Evolutionary conservation across 2,888 invertebrate species (phyloP).

Genomic region (Monochamus alternatus): DNA sequence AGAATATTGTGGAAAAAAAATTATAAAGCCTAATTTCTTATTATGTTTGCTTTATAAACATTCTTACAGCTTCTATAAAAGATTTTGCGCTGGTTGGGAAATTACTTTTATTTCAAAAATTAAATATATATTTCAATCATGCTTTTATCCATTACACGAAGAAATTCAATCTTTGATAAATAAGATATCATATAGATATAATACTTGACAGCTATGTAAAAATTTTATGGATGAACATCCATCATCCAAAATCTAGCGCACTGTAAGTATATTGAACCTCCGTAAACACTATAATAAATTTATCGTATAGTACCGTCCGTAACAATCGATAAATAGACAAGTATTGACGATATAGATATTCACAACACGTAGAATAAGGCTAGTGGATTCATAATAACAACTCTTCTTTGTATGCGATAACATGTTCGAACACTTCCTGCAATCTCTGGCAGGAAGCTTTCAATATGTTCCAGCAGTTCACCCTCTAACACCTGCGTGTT

Average conservation of each 20-base stretch:
- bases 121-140: too few relatives aligned
- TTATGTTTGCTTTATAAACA: too few relatives aligned
- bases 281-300: not conserved
- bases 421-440: slow-evolving; percentile 45
- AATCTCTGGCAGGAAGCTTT: slow-evolving; percentile 47
- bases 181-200: too few relatives aligned
- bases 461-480: slow-evolving; percentile 43
- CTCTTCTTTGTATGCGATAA: slow-evolving; percentile 41
- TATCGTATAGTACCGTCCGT: not conserved
- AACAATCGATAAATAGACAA: not conserved
- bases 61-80: too few relatives aligned
- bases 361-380: slow-evolving; percentile 13
- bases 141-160: too few relatives aligned
- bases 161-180: too few relatives aligned
- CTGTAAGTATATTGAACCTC: not conserved
- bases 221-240: too few relatives aligned
- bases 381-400: slow-evolving; percentile 34
- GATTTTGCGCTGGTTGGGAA: too few relatives aligned
- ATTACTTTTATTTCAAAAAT: too few relatives aligned
- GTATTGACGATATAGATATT: not conserved
- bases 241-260: not conserved
- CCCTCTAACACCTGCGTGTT: slow-evolving; percentile 40
- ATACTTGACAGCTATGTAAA: too few relatives aligned
- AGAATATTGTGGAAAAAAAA: too few relatives aligned
- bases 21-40: too few relatives aligned